These are phyloP conservation scores for Tonatia bakeri DNA, from an alignment of 2,113 vertebrate genomes.

Conservation along the genomic window DNA sequence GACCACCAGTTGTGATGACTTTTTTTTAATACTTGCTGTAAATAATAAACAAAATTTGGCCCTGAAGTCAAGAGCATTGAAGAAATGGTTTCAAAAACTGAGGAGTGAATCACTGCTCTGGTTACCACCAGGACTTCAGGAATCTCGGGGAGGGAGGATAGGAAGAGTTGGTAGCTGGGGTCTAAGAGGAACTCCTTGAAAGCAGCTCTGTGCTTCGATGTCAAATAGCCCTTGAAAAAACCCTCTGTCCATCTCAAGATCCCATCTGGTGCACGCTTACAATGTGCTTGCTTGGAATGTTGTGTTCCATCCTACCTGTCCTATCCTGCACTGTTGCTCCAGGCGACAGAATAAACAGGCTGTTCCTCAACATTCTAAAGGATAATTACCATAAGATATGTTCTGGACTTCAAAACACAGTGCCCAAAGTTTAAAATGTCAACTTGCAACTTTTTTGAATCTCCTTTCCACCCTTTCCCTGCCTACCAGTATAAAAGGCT, in stretches of 20 bases:
- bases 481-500: not conserved
- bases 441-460: not conserved
- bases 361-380: not conserved
- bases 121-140: not conserved
- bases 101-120: not conserved
- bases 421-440: not conserved
- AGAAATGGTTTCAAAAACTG: not conserved
- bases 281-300: not conserved
- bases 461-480: not conserved
- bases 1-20: not conserved
- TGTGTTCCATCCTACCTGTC: not conserved
- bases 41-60: not conserved
- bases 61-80: not conserved
- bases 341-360: not conserved
- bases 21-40: not conserved
- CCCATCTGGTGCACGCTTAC: not conserved
- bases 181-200: not conserved
- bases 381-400: not conserved
- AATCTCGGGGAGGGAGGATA: not conserved
- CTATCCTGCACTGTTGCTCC: not conserved
- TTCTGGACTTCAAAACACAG: not conserved
- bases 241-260: not conserved
- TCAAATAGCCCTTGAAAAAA: not conserved
- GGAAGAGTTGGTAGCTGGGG: not conserved
- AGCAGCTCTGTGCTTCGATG: not conserved